phyloP scores from a whole-genome alignment of 2,797 vertebrate genomes.

The Malacoctenus gilli region DNA sequence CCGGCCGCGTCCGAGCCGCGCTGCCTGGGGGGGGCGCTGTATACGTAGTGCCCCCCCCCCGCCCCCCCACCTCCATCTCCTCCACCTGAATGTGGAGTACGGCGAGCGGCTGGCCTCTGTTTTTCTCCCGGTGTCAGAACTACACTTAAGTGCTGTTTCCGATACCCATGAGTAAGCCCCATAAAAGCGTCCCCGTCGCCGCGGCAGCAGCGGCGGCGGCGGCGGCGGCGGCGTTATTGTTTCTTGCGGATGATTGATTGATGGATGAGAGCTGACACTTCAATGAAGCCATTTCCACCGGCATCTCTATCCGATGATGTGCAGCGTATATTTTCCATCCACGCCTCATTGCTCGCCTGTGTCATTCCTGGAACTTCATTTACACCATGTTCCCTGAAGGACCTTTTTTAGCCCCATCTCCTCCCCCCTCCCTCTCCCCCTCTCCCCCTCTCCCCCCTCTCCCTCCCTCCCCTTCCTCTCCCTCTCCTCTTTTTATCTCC shows the following conservation, averaged over 20 bases:
- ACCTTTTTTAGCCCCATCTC: constrained; percentile 84
- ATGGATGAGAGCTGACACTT: constrained; percentile 99
- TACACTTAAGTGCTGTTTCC: constrained; percentile 96
- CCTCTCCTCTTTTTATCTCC: constrained; percentile 56
- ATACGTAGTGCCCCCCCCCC: constrained; percentile 67
- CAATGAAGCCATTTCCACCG: constrained; percentile 99
- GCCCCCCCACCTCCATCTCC: constrained; percentile 66
- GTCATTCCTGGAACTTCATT: constrained; percentile 99
- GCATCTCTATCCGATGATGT: constrained; percentile 99
- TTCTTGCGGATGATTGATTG: constrained; percentile 99
- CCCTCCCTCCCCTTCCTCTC: constrained; percentile 59
- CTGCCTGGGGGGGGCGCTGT: constrained; percentile 41
- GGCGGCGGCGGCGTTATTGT: constrained; percentile 97
- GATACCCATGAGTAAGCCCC: constrained; percentile 98
- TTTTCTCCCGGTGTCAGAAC: constrained; percentile 90
- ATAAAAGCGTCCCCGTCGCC: constrained; percentile 94
- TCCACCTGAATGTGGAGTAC: constrained; percentile 77
- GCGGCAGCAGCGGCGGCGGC: no score
- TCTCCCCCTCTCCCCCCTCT: constrained; percentile 62
- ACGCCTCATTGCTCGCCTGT: constrained; percentile 99
- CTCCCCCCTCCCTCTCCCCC: constrained; percentile 51
- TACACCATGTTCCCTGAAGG: constrained; percentile 98
- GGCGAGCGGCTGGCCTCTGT: constrained; percentile 70
- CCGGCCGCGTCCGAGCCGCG: constrained; percentile 33
- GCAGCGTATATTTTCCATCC: constrained; percentile 99